Evolutionary conservation across 2,888 invertebrate species (phyloP), one percentile per base, ranked within the genome.

Genomic region (Drepana falcataria): DNA sequence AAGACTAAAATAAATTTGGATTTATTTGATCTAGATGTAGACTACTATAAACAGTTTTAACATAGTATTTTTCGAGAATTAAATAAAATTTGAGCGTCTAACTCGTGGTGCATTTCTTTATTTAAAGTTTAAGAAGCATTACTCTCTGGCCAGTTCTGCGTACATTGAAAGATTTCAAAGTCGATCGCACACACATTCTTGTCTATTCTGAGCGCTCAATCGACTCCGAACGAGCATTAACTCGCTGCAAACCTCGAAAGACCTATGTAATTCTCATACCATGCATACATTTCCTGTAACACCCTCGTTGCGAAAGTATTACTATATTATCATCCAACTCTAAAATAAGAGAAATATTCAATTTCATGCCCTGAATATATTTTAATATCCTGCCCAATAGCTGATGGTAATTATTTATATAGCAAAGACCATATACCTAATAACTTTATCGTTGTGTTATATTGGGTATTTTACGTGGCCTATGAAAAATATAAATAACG

Each of bases 131-230:
- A 44, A 44, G 21, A 9, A 44, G 44, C 9, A 9, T 44, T 3
- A 9, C 44, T 44, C 6, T 44, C 9, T 44, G 44, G 44, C 44
- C 6, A 41, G 41, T 3, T 54, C 40, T 41, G 53, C 33, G 51
- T 40, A 40, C 40, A 51, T 51, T 3, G 34, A 51, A 40, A 51
- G 40, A 51, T 51, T 51, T 40, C 33, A 51, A 51, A 51, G 51
- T 40, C 35, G 51, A 49, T 40, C 51, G 51, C 51, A 51, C 51
- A 41, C 40, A 51, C 51, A 40, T 9, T 21, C 35, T 21, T 34
- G 7, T 40, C 40, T 40, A 40, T 51, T 51, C 34, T 51, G 51
- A 6, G 34, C 51, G 41, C n/a, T 51, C 51, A 40, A 51, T 51
- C 51, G 40, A 51, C 40, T 51, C 51, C 6, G 34, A 51, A 33